Conservation (phyloP, 2,797 vertebrate genomes). For the Syngnathus acus region DNA sequence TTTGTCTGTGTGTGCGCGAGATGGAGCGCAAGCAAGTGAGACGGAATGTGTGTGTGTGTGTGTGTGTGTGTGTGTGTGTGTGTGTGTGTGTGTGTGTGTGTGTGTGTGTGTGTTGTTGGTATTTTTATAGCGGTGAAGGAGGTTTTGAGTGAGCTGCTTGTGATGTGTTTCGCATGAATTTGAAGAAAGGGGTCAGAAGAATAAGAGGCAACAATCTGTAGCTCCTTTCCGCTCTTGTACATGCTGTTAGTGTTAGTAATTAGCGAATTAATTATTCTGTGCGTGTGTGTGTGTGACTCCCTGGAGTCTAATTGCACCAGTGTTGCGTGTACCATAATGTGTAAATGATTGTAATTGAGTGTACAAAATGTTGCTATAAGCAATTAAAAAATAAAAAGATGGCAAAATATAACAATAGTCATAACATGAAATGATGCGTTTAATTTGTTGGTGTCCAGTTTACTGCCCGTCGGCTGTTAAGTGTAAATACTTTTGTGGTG, state of each 20-base stretch:
- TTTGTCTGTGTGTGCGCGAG: neutral
- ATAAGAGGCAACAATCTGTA: neutral
- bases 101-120: neutral
- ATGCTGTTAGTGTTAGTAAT: neutral
- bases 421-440: neutral
- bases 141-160: neutral
- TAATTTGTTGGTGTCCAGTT: neutral
- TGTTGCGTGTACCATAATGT: neutral
- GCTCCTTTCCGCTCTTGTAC: neutral
- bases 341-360: constrained; percentile 4
- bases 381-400: neutral
- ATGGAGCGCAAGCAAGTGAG: neutral
- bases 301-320: constrained; percentile 27
- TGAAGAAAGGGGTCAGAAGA: neutral
- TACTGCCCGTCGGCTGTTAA: neutral
- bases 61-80: neutral
- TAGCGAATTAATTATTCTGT: neutral
- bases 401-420: neutral
- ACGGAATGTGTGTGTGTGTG: neutral
- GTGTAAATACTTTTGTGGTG: neutral
- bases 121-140: neutral
- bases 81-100: neutral
- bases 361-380: neutral
- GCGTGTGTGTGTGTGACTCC: neutral
- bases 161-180: neutral